Evolutionary conservation across 2,113 vertebrate species (phyloP).

Genomic region (Archocentrus centrarchus): DNA sequence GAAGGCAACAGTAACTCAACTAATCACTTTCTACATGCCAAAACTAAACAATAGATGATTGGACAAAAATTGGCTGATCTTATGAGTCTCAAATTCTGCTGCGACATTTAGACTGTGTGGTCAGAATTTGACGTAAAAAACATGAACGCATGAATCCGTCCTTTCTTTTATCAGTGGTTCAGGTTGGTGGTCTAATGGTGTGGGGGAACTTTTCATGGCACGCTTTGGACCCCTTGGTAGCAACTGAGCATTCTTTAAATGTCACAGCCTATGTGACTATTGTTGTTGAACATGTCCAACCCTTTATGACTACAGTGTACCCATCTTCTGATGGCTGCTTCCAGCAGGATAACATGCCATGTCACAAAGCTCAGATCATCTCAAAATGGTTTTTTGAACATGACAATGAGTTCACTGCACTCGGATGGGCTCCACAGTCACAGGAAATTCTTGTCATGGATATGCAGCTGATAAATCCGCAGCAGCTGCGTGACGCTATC

Average conservation of each 20-base stretch:
- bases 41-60: background rate
- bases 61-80: background rate
- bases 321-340: background rate
- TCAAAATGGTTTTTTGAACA: background rate
- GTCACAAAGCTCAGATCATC: background rate
- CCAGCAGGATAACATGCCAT: background rate
- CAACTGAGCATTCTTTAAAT: background rate
- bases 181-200: background rate
- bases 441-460: background rate
- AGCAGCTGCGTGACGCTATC: background rate
- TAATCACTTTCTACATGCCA: accelerated
- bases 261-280: background rate
- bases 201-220: background rate
- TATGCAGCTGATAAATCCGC: background rate
- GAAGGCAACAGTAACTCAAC: background rate
- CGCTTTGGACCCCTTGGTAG: background rate
- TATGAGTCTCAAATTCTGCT: background rate
- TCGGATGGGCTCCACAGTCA: background rate
- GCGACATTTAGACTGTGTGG: too few relatives aligned
- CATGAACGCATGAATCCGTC: accelerated
- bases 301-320: background rate
- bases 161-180: background rate
- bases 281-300: background rate
- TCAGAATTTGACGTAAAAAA: background rate
- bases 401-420: background rate